These are phyloP conservation scores for Epinotia nisella DNA, from an alignment of 2,888 invertebrate genomes.

Conservation along the genomic window DNA sequence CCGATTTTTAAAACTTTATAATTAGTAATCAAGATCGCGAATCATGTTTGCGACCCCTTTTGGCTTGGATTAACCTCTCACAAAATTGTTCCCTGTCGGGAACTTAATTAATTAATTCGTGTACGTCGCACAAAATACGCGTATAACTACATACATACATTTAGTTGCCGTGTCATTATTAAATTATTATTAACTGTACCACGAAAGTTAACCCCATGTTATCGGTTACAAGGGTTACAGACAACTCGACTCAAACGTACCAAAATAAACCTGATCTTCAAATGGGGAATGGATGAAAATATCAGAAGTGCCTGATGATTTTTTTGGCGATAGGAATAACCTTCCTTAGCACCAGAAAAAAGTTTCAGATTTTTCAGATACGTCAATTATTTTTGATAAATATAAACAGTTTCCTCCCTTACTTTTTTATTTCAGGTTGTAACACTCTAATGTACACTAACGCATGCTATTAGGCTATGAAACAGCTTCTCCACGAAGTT, in stretches of 20 bases:
- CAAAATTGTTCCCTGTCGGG: slow-evolving; percentile 7
- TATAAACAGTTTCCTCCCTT: no score
- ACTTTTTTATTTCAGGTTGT: no score
- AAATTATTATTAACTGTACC: slow-evolving; percentile 27
- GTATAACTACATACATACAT: background rate
- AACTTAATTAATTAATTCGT: slow-evolving; percentile 23
- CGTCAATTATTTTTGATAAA: no score
- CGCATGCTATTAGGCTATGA: background rate
- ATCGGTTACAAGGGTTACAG: background rate
- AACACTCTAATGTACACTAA: background rate
- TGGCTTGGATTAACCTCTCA: background rate
- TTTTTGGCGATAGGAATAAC: no score
- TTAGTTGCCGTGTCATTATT: slow-evolving; percentile 32
- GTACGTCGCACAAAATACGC: slow-evolving; percentile 3
- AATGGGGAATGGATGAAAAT: no score
- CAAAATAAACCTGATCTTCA: no score
- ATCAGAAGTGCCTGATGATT: no score
- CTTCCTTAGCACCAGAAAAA: no score
- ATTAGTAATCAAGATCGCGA: background rate
- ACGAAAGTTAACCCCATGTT: slow-evolving; percentile 4
- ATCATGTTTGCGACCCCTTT: slow-evolving; percentile 5
- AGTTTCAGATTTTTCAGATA: no score
- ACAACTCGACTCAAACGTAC: no score
- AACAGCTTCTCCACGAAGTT: background rate
- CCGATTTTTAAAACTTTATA: background rate